Evolutionary conservation across 2,113 vertebrate genomes (phyloP), one percentile per base, ranked within the genome.

Genomic region (Salvator merianae): DNA sequence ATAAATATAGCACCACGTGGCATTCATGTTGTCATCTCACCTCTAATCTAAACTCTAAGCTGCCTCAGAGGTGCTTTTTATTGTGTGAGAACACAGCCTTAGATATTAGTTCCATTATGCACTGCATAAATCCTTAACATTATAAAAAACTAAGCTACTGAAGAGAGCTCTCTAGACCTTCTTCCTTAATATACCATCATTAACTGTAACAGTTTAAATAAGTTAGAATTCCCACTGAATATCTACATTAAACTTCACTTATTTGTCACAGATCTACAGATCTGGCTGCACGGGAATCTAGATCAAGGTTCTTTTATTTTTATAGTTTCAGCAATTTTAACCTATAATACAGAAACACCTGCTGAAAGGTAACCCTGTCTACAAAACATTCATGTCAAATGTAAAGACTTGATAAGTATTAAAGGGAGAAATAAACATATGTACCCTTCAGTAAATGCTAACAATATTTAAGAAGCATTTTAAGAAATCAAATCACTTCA

Each of bases 201-300:
- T 79, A 26, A 80, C 81, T n/a, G 59, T 65, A 84, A n/a, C 18
- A 78, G 71, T 68, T 82, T 62, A 82, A 13, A 84, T 77, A 38
- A 77, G 1, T 1, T 82, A n/a, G 62, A 59, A 86, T 82, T 40
- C 83, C 53, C 43, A 75, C 40, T 69, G 34, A 88, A 69, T 82
- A 90, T 85, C 34, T 16, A 18, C 43, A 50, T 30, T 79, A 0
- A 1, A 76, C 50, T 90, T 59, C 63, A 84, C 77, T 84, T 77
- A 89, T 59, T 68, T 2, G 3, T 83, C 50, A 4, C 50, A 59
- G 32, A 24, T 72, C 22, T 3, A 71, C 50, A 36, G 24, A 69
- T 53, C 50, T 8, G 14, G 14, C 50, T 53, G 50, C 7, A 53
- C 50, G 14, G 50, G 40, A 50, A n/a, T 9, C 72, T 28, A 72